These are phyloP conservation scores for Notolepis coatsorum DNA, from an alignment of 2,797 vertebrate genomes.

Conservation along the genomic window DNA sequence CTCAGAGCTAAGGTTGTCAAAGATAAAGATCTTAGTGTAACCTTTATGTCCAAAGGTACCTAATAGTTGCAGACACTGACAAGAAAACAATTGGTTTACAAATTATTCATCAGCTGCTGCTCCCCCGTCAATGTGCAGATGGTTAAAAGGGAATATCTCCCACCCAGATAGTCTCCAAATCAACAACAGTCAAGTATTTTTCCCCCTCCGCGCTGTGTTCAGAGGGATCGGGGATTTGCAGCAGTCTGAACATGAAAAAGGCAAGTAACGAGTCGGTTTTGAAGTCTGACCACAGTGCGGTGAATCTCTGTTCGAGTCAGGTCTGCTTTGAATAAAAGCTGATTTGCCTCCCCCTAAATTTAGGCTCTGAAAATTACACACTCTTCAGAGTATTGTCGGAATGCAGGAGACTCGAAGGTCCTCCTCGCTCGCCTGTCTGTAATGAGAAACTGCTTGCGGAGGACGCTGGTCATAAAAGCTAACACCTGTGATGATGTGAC, in stretches of 20 bases:
- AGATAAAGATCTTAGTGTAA: slow-evolving; percentile 7
- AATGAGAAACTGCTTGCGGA: slow-evolving; percentile 80
- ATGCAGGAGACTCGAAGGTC: slow-evolving; percentile 74
- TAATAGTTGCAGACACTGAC: background rate
- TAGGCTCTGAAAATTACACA: slow-evolving; percentile 83
- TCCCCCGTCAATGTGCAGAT: slow-evolving; percentile 40
- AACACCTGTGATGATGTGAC: slow-evolving; percentile 83
- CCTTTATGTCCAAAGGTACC: background rate
- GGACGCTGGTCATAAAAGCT: slow-evolving; percentile 73
- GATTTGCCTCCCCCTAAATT: slow-evolving; percentile 78
- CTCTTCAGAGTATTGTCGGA: slow-evolving; percentile 76
- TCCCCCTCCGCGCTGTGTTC: slow-evolving; percentile 57
- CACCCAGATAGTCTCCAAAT: slow-evolving; percentile 65
- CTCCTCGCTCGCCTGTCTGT: slow-evolving; percentile 69
- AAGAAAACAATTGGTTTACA: slow-evolving; percentile 24
- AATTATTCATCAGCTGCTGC: slow-evolving; percentile 56
- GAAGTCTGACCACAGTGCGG: slow-evolving; percentile 84
- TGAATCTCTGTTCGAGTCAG: slow-evolving; percentile 82
- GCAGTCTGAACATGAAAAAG: slow-evolving; percentile 82
- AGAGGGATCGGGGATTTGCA: slow-evolving; percentile 76
- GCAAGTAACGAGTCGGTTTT: slow-evolving; percentile 79
- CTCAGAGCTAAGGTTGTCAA: background rate
- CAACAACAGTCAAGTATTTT: slow-evolving; percentile 66
- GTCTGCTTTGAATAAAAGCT: slow-evolving; percentile 88
- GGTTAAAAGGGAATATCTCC: slow-evolving; percentile 47